phyloP scores from a whole-genome alignment of 2,888 invertebrate genomes.

The Xanthia togata region DNA sequence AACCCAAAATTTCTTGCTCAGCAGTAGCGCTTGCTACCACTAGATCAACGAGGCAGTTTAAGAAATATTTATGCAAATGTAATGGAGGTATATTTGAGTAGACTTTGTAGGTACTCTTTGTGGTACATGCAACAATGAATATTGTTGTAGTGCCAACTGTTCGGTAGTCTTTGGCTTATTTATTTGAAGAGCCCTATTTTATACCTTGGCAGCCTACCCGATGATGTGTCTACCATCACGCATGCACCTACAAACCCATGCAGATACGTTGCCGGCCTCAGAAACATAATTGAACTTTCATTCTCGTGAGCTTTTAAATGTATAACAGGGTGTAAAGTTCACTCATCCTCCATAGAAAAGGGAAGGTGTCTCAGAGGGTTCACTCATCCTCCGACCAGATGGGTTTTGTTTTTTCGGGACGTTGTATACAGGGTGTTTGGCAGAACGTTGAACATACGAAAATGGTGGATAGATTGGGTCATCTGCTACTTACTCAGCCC shows the following conservation, averaged over 20 bases:
- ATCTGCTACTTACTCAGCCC: too few species aligned
- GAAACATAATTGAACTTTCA: neutral
- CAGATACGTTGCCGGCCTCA: neutral
- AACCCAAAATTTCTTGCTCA: too few species aligned
- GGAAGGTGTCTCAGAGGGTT: too few species aligned
- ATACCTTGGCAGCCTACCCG: neutral
- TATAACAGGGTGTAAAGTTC: too few species aligned
- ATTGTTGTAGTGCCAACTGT: constrained; percentile 16
- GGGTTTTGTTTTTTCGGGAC: too few species aligned
- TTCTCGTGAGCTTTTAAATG: neutral
- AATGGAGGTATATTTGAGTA: neutral
- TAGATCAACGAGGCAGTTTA: too few species aligned
- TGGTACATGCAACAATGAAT: neutral
- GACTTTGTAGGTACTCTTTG: neutral
- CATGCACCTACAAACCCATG: neutral
- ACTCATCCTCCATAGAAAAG: too few species aligned
- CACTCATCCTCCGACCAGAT: too few species aligned
- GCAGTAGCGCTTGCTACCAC: too few species aligned
- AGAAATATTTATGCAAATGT: neutral
- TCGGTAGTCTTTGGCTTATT: constrained; percentile 23
- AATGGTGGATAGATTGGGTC: too few species aligned
- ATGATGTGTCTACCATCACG: neutral
- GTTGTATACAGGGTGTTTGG: too few species aligned
- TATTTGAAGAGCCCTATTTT: neutral
- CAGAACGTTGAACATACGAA: too few species aligned